phyloP scores from a whole-genome alignment of 2,113 vertebrate species.

The Campylomormyrus numenius region DNA sequence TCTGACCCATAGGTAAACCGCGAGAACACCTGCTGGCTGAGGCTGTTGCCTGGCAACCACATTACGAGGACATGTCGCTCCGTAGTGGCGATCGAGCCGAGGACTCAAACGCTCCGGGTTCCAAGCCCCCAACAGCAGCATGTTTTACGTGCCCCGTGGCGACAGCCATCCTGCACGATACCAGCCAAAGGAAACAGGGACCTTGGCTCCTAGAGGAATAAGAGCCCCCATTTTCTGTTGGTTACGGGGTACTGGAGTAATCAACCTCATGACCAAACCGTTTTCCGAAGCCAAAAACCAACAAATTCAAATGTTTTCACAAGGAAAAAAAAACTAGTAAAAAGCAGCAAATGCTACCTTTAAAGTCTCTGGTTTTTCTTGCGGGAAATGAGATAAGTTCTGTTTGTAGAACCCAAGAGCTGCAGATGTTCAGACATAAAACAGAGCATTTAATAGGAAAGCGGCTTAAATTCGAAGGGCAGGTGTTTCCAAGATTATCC shows the following conservation, averaged over 20 bases:
- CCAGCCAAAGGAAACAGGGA: conserved; percentile 19
- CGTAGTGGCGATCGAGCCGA: conserved; percentile 26
- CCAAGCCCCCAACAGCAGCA: not conserved
- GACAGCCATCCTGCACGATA: not conserved
- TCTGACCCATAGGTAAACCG: conserved; percentile 32
- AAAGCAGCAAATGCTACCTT: not conserved
- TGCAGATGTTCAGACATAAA: not conserved
- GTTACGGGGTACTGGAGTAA: not conserved
- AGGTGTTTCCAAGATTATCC: not conserved
- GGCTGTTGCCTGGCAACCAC: conserved; percentile 43
- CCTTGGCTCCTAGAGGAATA: not conserved
- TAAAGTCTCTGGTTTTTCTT: not conserved
- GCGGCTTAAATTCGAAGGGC: not conserved
- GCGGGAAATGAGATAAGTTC: not conserved
- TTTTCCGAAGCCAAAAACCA: not conserved
- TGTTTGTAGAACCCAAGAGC: not conserved
- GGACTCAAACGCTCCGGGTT: not conserved
- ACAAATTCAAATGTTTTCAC: not conserved
- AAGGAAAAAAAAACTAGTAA: not conserved
- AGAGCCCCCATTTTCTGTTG: not conserved
- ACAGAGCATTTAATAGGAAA: not conserved
- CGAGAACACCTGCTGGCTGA: conserved; percentile 45
- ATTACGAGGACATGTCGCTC: conserved; percentile 18
- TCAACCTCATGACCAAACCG: not conserved
- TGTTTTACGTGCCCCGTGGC: not conserved